These are phyloP conservation scores for Osmoderma eremita DNA, from an alignment of 2,888 invertebrate genomes.

Conservation along the genomic window DNA sequence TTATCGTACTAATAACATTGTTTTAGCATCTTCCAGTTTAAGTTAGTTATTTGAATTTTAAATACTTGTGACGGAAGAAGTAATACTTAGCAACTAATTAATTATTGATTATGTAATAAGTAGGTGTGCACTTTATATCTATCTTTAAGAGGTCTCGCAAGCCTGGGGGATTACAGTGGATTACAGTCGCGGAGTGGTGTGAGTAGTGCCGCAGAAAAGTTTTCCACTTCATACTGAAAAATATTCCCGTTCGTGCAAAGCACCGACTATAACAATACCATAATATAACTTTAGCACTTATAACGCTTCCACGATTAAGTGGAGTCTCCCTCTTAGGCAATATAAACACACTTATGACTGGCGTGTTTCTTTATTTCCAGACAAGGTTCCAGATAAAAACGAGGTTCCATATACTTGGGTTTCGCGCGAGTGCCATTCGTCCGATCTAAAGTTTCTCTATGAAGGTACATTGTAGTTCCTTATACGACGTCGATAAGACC, in stretches of 20 bases:
- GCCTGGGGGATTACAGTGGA: constrained; percentile 16
- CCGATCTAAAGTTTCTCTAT: constrained; percentile 30
- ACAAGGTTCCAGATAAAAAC: constrained; percentile 22
- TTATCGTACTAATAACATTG: too few relatives aligned
- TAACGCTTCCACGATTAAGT: constrained; percentile 39
- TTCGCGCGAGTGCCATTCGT: constrained; percentile 15
- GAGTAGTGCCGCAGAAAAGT: not conserved
- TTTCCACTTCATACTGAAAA: constrained; percentile 27
- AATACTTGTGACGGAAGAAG: too few relatives aligned
- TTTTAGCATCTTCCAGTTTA: too few relatives aligned
- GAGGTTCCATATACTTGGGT: constrained; percentile 16
- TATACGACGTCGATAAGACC: constrained; percentile 18
- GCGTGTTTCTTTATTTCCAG: constrained; percentile 27
- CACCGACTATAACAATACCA: constrained; percentile 36
- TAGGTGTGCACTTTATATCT: constrained; percentile 15
- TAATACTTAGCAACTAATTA: constrained; percentile 8
- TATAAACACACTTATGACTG: constrained; percentile 41
- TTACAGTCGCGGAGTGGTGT: constrained; percentile 1
- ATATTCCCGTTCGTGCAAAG: constrained; percentile 27
- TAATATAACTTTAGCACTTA: constrained; percentile 40
- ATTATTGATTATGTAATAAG: not conserved
- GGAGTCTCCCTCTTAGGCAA: constrained; percentile 33
- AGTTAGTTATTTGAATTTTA: too few relatives aligned
- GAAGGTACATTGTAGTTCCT: constrained; percentile 31
- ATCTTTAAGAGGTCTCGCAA: constrained; percentile 15